Base-by-base conservation (phyloP, 37 sponge, comb jelly and placozoan genomes). In the Petrosia ficiformis region DNA sequence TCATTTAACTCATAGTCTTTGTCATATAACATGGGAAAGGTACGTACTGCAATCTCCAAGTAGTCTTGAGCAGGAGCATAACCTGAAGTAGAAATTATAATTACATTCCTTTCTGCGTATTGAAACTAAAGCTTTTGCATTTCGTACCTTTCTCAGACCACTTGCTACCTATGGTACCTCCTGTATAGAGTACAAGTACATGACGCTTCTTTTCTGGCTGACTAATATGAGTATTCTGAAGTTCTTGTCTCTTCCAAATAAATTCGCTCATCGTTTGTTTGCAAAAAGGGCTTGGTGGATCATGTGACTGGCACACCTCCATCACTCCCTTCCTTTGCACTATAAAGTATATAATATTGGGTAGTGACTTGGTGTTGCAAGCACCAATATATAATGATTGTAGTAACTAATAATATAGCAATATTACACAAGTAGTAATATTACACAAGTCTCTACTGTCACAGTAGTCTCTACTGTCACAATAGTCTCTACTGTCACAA, bases 151-250 rank as follows among this genome's bases (percentile, higher is more conserved):
- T 38, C 19, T 77, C 61, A 31, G 67, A 78, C 78, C 68, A 72
- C 30, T 78, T 67, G 74, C 81, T 78, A 0, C 91, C 91, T 22
- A 90, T 75, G 33, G 91, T 85, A 2, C 91, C 91, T 2, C 91
- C 91, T 25, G 82, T 86, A 77, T 87, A 72, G 40, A 87, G 4
- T 14, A 87, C 78, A n/a, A 87, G 67, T 0, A 87, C 87, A 5
- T 34, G n/a, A 2, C 76, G 58, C 38, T 75, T 75, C 3, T 56
- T 35, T 24, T 69, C 70, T 35, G 41, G 28, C 4, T 35, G n/a
- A 26, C 25, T 69, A 14, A 36, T 32, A 0, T 32, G 25, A 37
- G 70, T 36, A 38, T 39, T 39, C 24, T 5, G 36, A 34, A 31
- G 57, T 44, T 58, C 76, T 57, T 82, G 42, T 61, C 59, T 75